These are phyloP conservation scores for Takifugu rubripes DNA, from an alignment of 2,797 vertebrate species.

Conservation along the genomic window DNA sequence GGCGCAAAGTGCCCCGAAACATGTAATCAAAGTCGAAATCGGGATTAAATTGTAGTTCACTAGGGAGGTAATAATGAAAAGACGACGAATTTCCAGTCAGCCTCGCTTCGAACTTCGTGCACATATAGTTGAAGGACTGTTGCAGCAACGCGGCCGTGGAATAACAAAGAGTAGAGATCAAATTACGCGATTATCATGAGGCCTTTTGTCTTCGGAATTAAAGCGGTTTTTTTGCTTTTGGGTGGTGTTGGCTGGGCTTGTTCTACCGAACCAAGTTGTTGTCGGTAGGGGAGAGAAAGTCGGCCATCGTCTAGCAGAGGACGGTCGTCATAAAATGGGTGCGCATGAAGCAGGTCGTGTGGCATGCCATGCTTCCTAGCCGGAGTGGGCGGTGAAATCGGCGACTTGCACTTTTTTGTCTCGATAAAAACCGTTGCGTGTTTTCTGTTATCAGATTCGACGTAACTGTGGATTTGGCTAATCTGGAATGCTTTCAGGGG, in stretches of 20 bases:
- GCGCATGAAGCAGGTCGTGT: conserved; percentile 74
- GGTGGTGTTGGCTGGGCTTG: conserved; percentile 2
- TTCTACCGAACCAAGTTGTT: conserved; percentile 6
- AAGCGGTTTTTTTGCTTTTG: not conserved
- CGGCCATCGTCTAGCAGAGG: conserved; percentile 52
- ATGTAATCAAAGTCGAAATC: not conserved
- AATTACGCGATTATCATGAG: conserved; percentile 43
- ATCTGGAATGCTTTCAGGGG: not conserved
- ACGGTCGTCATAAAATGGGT: conserved; percentile 72
- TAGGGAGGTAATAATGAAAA: accelerated
- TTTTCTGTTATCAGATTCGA: not conserved
- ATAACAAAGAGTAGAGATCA: conserved; percentile 73
- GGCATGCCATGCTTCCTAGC: conserved; percentile 74
- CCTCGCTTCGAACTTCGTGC: conserved; percentile 51
- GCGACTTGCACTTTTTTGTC: conserved; percentile 59
- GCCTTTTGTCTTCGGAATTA: not conserved
- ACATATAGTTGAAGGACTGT: conserved; percentile 59
- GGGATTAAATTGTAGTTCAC: not conserved
- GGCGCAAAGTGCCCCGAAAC: not conserved
- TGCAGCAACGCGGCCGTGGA: conserved; percentile 55
- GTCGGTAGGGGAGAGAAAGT: conserved; percentile 8
- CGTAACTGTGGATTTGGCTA: not conserved
- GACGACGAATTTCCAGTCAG: not conserved
- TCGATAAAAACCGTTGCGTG: conserved; percentile 46
- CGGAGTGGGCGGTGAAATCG: conserved; percentile 72